These are phyloP conservation scores for Ornithoptera priamus DNA, from an alignment of 2,888 invertebrate genomes.

Conservation along the genomic window DNA sequence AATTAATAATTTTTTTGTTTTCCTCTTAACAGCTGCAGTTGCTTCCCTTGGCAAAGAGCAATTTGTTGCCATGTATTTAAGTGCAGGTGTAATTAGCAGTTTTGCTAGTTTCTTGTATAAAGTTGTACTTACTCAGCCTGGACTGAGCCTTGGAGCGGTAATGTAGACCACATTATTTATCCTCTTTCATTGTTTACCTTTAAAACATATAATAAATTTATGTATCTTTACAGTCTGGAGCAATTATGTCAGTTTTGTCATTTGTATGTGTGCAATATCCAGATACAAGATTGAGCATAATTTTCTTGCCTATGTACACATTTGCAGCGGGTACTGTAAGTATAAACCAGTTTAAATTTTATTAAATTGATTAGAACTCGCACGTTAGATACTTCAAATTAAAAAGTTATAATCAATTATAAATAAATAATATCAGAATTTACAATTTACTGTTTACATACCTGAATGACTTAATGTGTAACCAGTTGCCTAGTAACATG, in stretches of 20 bases:
- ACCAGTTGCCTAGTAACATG: no score
- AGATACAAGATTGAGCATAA: slow-evolving; percentile 91
- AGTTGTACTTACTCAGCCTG: slow-evolving; percentile 83
- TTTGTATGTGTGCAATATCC: slow-evolving; percentile 94
- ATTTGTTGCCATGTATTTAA: slow-evolving; percentile 93
- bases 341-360: slow-evolving; percentile 31
- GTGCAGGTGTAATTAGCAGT: slow-evolving; percentile 93
- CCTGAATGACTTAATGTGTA: no score
- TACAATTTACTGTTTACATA: no score
- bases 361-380: no score
- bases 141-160: slow-evolving; percentile 95
- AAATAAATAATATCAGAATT: no score
- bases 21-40: slow-evolving; percentile 79
- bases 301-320: slow-evolving; percentile 93
- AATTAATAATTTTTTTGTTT: neutral
- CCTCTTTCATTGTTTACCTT: neutral
- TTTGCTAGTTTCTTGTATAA: slow-evolving; percentile 92
- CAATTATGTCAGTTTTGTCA: slow-evolving; percentile 93
- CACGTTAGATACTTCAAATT: no score
- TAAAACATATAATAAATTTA: slow-evolving; percentile 6
- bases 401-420: no score
- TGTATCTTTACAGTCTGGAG: slow-evolving; percentile 89
- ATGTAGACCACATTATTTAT: slow-evolving; percentile 61
- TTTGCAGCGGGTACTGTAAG: slow-evolving; percentile 93
- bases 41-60: slow-evolving; percentile 92